Conservation (phyloP, 2,888 invertebrate genomes). For the Tupiocoris notatus region DNA sequence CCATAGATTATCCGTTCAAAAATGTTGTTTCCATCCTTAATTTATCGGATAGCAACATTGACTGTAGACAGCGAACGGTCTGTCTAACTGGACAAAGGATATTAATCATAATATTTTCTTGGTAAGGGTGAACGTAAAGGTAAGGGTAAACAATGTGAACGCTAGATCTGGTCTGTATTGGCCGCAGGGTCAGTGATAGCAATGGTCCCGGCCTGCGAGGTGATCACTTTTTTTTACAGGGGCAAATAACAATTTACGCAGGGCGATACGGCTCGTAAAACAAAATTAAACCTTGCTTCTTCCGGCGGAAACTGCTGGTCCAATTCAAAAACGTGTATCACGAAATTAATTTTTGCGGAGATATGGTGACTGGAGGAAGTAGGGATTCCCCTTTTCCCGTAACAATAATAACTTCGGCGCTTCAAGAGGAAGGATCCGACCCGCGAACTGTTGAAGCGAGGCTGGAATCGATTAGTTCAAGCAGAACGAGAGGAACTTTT, state of each 20-base stretch:
- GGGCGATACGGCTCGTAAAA: slow-evolving; percentile 34
- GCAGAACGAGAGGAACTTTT: no score
- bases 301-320: not conserved
- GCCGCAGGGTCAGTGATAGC: no score
- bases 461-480: no score
- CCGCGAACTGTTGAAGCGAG: not conserved
- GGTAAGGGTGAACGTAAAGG: no score
- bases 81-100: no score
- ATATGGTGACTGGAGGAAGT: not conserved
- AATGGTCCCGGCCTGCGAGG: no score
- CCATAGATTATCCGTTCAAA: no score
- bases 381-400: slow-evolving; percentile 8
- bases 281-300: slow-evolving; percentile 31
- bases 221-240: slow-evolving; percentile 27
- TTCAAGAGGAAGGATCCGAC: not conserved
- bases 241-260: slow-evolving; percentile 12
- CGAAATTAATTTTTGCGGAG: slow-evolving; percentile 36
- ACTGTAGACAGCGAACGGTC: no score
- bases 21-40: no score
- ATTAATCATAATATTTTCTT: slow-evolving; percentile 30
- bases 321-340: slow-evolving; percentile 22
- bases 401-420: slow-evolving; percentile 12
- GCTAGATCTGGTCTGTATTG: not conserved
- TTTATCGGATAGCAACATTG: no score
- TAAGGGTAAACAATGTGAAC: slow-evolving; percentile 5